Evolutionary conservation across 2,888 invertebrate genomes (phyloP), one percentile per base, ranked within the genome.

Genomic region (Drosophila eohydei): DNA sequence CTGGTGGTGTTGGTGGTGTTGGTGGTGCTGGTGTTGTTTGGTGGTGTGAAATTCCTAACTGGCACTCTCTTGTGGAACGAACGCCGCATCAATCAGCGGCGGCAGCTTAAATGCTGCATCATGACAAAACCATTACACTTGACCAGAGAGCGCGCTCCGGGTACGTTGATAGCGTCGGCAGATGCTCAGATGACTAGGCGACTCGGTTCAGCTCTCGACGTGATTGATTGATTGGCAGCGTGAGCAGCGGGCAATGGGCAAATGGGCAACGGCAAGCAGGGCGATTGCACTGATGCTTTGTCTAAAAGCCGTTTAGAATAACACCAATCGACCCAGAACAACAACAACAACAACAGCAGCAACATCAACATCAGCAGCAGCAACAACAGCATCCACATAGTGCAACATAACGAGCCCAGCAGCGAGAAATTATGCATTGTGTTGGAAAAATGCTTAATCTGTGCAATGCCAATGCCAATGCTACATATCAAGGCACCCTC

Each of bases 211-310:
- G 70, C 74, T 69, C 72, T 77, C 52, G 80, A 50, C 71, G 81
- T 87, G 85, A 86, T 86, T 87, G 86, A 87, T 91, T 91, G 91
- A 91, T 91, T 91, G 91, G 92, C 92, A 90, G 91, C 91, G 89
- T 90, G 91, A 91, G 91, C 81, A 72, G 81, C 59, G 59, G 64
- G 64, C 63, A 59, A 44, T 44, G 76, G 71, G 72, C 76, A 78
- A 76, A 32, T 38, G 32, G 52, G 38, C 74, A 80, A n/a, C 21
- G 34, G 57, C 57, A 60, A 63, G 54, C 73, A 65, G 54, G 54
- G 3, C 26, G 38, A 38, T 34, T 26, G 52, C 52, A 64, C 67
- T 70, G 71, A 71, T 74, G 86, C 77, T 83, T 88, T 89, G 89
- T 88, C 85, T 89, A 89, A 89, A 89, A 85, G 88, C 89, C 85